Percentiles rank a stretch among this genome's conserved stretches.
phyloP scores from a whole-genome alignment of 2,888 invertebrate genomes.

The Tipula unca region DNA sequence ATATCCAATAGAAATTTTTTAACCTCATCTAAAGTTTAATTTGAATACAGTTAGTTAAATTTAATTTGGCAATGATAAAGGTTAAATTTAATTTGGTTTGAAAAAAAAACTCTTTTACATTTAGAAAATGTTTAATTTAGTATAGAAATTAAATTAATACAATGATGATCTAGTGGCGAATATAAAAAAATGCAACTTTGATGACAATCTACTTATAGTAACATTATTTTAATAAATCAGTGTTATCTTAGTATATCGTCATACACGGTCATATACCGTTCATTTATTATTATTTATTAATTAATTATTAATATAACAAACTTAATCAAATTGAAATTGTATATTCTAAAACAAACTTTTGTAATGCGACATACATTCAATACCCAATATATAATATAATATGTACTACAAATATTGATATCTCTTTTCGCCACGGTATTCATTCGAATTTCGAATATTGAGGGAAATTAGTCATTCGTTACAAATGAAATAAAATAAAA shows the following conservation, averaged over 20 bases:
- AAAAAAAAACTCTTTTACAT: no score
- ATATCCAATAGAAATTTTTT: no score
- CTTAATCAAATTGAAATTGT: neutral
- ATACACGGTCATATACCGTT: neutral
- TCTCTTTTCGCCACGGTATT: neutral
- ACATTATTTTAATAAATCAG: neutral
- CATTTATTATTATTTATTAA: neutral
- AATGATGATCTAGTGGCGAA: no score
- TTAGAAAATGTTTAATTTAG: no score
- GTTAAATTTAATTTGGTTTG: no score
- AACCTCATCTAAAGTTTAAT: no score
- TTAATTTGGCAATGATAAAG: no score
- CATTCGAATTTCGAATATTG: neutral
- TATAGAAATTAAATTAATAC: no score
- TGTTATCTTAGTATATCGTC: neutral
- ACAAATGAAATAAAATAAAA: neutral
- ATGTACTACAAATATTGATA: neutral
- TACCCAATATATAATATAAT: neutral
- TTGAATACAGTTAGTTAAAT: no score
- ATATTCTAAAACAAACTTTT: neutral
- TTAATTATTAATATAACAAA: neutral
- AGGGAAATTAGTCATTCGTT: neutral
- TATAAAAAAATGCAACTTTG: no score
- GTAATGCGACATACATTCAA: neutral
- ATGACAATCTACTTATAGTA: neutral